phyloP scores from a whole-genome alignment of 2,797 vertebrate genomes.

The Triplophysa yarkandensis region DNA sequence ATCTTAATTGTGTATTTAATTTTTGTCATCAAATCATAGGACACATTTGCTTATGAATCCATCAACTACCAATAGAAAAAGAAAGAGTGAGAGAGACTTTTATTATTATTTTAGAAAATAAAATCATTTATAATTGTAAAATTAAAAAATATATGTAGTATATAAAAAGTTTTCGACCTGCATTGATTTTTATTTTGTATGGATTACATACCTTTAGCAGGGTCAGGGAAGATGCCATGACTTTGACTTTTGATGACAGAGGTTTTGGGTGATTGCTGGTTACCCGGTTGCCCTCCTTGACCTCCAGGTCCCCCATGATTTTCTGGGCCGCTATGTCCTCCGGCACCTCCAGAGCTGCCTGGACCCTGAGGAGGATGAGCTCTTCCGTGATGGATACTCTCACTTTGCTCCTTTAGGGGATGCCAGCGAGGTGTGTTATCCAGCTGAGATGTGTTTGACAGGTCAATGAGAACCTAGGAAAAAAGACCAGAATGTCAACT shows the following conservation, averaged over 20 bases:
- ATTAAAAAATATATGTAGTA: too few relatives aligned
- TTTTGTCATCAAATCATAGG: too few relatives aligned
- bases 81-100: too few relatives aligned
- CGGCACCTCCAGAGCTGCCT: conserved; percentile 63
- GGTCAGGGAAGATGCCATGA: conserved; percentile 97
- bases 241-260: conserved; percentile 98
- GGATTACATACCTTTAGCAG: conserved; percentile 86
- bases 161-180: not conserved
- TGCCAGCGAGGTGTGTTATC: conserved; percentile 97
- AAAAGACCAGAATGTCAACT: not conserved
- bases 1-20: too few relatives aligned
- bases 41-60: too few relatives aligned
- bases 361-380: conserved; percentile 81
- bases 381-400: conserved; percentile 89
- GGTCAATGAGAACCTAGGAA: conserved; percentile 91
- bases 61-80: too few relatives aligned
- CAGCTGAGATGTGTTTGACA: conserved; percentile 87
- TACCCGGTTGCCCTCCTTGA: conserved; percentile 67
- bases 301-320: conserved; percentile 57
- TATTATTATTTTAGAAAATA: too few relatives aligned
- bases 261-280: conserved; percentile 88
- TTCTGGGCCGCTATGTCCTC: conserved; percentile 57
- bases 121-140: too few relatives aligned
- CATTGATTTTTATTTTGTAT: not conserved
- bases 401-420: conserved; percentile 91